Evolutionary conservation across 2,888 invertebrate genomes (phyloP), one percentile per base, ranked within the genome.

Genomic region (Hypsopygia costalis): DNA sequence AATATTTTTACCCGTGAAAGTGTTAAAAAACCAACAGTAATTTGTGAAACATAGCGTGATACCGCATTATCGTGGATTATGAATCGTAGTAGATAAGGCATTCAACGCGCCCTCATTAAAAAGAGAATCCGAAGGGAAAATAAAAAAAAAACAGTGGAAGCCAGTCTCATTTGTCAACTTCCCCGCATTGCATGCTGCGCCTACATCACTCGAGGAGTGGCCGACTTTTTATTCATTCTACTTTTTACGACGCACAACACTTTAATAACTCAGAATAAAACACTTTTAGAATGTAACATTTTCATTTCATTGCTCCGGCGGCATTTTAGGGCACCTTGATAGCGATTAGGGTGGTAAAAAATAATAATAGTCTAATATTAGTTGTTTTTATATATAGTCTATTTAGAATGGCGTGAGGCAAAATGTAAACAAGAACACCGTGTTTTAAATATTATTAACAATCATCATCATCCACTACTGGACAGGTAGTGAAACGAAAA

Each of bases 111-210:
- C 66, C 73, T 78, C 76, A 76, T 79, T 78, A 48, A 79, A 72
- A 74, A 69, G 57, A 55, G 53, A 57, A 62, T 55, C 60, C 55
- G 58, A 52, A 43, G 55, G 46, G 48, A 65, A 59, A 60, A 61
- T 57, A 56, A 54, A 56, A 64, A 59, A 64, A 69, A 62, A 52
- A 64, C 63, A 62, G 59, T 61, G 65, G 62, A 69, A 68, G 60
- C 69, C 68, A 55, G 65, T 68, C 72, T 80, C 77, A 79, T 81
- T 82, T 82, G 81, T 81, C 81, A 82, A 80, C 70, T 71, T 69
- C 61, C 63, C 62, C 55, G 56, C 68, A 52, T 68, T 61, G 71
- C 73, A 74, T 78, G 75, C 68, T 62, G 60, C 59, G 64, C 60
- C 60, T 64, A 68, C 63, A 62, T 67, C 58, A 63, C 58, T 54